Evolutionary conservation across 2,113 vertebrate species (phyloP).

Genomic region (Cyanoramphus novaezelandiae): DNA sequence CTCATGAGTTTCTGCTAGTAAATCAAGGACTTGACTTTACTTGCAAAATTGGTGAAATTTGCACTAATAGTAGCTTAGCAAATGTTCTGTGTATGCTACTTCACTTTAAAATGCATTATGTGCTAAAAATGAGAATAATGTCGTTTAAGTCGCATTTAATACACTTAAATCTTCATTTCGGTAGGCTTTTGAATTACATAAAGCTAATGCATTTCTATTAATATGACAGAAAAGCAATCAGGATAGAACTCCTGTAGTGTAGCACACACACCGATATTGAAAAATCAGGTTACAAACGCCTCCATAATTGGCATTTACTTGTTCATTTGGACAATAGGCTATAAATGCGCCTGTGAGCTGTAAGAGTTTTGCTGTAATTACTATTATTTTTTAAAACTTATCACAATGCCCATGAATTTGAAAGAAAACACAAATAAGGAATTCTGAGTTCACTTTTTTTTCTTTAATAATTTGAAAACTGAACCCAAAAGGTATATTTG

Average conservation of each 20-base stretch:
- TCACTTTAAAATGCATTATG: not conserved
- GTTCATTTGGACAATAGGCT: not conserved
- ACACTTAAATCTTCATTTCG: not conserved
- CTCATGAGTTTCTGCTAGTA: not conserved
- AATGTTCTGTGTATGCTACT: not conserved
- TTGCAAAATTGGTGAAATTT: not conserved
- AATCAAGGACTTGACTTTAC: not conserved
- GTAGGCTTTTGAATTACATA: not conserved
- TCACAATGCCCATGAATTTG: not conserved
- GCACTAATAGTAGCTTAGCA: not conserved
- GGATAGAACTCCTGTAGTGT: not conserved
- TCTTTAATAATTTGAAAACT: not conserved
- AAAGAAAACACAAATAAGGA: not conserved
- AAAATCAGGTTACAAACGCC: not conserved
- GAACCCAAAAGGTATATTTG: not conserved
- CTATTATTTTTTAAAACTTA: not conserved
- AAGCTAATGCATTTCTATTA: not conserved
- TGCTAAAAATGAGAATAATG: not conserved
- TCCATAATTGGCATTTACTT: not conserved
- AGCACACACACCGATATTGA: not conserved
- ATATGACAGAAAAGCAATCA: not conserved
- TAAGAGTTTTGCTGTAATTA: not conserved
- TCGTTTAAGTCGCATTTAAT: not conserved
- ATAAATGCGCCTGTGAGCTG: not conserved
- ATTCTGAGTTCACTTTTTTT: not conserved